Conservation (phyloP, 2,797 vertebrate genomes). For the Microchirus variegatus region DNA sequence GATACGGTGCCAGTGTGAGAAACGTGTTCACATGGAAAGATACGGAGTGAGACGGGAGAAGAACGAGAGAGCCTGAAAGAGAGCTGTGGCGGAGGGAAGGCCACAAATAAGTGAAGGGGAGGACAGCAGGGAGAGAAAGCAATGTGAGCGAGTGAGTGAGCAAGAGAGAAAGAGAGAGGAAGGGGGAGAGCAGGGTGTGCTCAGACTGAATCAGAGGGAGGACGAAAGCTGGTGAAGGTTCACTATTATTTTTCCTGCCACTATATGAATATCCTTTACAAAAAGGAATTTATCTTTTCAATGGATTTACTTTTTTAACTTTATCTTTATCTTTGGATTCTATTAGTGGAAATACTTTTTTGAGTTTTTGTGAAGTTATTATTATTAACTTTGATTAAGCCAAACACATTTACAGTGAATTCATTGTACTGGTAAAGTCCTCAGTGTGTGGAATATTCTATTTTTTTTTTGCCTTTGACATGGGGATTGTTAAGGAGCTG, state of each 20-base stretch:
- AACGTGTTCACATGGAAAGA: slow-evolving; percentile 38
- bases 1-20: slow-evolving; percentile 47
- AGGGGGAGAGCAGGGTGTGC: slow-evolving; percentile 17
- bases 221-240: slow-evolving; percentile 36
- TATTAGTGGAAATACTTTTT: not conserved
- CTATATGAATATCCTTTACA: not conserved
- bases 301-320: not conserved
- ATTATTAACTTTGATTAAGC: slow-evolving; percentile 2
- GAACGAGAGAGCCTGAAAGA: slow-evolving; percentile 8
- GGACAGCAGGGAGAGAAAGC: not conserved
- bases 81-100: slow-evolving; percentile 16
- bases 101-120: slow-evolving; percentile 17
- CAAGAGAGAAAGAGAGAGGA: not conserved
- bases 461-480: slow-evolving; percentile 25
- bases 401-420: not conserved
- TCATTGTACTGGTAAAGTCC: slow-evolving; percentile 1
- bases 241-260: slow-evolving; percentile 13
- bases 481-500: slow-evolving; percentile 46
- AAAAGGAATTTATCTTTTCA: slow-evolving; percentile 5
- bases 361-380: slow-evolving; percentile 1
- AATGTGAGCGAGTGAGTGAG: not conserved
- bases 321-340: slow-evolving; percentile 18
- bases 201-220: slow-evolving; percentile 26
- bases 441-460: slow-evolving; percentile 6
- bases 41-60: slow-evolving; percentile 42